phyloP scores from a whole-genome alignment of 1,140 invertebrate genomes.

The Drusus annulatus region DNA sequence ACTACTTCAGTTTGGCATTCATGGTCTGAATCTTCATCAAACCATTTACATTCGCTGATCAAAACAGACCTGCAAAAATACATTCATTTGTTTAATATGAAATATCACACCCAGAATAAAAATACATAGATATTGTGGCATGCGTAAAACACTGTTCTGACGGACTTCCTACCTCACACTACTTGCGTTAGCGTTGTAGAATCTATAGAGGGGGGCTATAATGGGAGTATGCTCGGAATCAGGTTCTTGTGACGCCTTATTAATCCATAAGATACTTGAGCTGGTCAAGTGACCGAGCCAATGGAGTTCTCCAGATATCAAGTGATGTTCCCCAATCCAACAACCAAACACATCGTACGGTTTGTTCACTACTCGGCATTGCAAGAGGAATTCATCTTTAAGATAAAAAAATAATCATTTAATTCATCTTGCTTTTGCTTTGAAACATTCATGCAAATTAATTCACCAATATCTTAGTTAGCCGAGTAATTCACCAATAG shows the following conservation, averaged over 20 bases:
- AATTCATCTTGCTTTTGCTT: not conserved
- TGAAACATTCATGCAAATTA: too few species aligned
- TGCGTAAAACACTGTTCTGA: too few species aligned
- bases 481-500: too few species aligned
- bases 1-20: not conserved
- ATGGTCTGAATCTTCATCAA: slow-evolving; percentile 30
- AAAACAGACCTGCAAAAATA: slow-evolving; percentile 47
- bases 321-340: slow-evolving; percentile 89
- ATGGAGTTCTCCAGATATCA: slow-evolving; percentile 85
- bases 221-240: slow-evolving; percentile 88
- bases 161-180: slow-evolving; percentile 74
- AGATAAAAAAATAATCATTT: slow-evolving; percentile 15
- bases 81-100: too few species aligned
- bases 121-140: not conserved
- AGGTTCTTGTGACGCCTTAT: slow-evolving; percentile 87
- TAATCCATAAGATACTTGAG: slow-evolving; percentile 86
- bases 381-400: slow-evolving; percentile 67
- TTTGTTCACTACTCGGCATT: slow-evolving; percentile 88
- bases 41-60: slow-evolving; percentile 57
- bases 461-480: too few species aligned
- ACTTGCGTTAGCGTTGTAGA: slow-evolving; percentile 88
- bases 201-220: slow-evolving; percentile 84
- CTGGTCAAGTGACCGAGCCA: slow-evolving; percentile 87
- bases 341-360: slow-evolving; percentile 93
- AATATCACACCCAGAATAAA: not conserved